A percentile compares a stretch with the other conserved stretches of the same genome.
These are phyloP conservation scores for Telenomus remus DNA, from an alignment of 1,140 invertebrate species.

Conservation along the genomic window DNA sequence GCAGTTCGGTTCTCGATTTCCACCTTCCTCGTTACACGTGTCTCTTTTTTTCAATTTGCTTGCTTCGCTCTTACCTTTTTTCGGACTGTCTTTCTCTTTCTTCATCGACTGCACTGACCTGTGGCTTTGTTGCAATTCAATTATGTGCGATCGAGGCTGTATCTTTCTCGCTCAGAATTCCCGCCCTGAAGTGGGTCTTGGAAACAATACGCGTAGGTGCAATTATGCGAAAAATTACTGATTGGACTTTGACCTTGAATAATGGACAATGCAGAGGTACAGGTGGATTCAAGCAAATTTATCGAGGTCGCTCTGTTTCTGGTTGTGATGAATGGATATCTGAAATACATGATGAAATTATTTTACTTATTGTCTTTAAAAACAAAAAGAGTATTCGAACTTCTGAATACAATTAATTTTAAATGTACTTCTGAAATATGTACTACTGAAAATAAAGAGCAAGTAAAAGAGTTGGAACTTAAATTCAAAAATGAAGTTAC, in stretches of 20 bases:
- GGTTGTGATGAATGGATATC: background rate
- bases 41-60: constrained; percentile 22
- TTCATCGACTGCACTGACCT: constrained; percentile 1
- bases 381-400: no score
- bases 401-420: no score
- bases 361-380: no score
- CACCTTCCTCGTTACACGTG: constrained; percentile 43
- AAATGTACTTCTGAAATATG: no score
- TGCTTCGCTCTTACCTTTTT: constrained; percentile 11
- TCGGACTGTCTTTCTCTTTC: background rate
- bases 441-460: no score
- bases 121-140: constrained; percentile 15
- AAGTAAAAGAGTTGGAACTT: no score
- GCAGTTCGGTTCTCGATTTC: constrained; percentile 42
- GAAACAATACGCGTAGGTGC: constrained; percentile 35
- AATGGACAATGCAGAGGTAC: constrained; percentile 32
- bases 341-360: no score
- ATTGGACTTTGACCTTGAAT: constrained; percentile 43
- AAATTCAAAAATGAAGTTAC: no score
- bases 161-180: constrained; percentile 16
- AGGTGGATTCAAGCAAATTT: constrained; percentile 9
- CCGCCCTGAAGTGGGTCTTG: constrained; percentile 34
- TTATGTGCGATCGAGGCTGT: constrained; percentile 3
- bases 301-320: background rate
- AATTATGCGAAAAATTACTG: constrained; percentile 20